A percentile compares a stretch with the other conserved stretches of the same genome.
These are phyloP conservation scores for Ectemnius cavifrons DNA, from an alignment of 2,888 invertebrate species.

Conservation along the genomic window DNA sequence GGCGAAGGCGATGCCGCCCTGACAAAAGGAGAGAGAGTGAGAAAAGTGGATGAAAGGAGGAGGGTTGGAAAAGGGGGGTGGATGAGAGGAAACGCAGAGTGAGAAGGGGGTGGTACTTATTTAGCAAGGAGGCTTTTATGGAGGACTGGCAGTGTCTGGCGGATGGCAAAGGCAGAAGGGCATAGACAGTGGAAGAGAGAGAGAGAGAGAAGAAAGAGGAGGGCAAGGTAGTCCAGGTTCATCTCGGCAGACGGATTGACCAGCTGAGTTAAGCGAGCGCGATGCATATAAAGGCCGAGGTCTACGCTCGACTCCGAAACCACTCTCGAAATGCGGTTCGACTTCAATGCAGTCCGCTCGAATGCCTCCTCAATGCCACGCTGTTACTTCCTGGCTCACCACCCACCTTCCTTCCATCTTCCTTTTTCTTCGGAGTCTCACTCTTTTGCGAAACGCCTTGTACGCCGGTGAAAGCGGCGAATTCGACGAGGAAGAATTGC, in stretches of 20 bases:
- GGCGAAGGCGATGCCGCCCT: slow-evolving; percentile 7
- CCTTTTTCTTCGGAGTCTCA: slow-evolving; percentile 8
- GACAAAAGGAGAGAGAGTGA: neutral
- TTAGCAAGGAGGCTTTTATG: slow-evolving; percentile 25
- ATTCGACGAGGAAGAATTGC: no score
- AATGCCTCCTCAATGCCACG: slow-evolving; percentile 66
- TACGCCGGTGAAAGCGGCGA: no score
- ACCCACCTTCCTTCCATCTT: slow-evolving; percentile 19
- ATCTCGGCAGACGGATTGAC: slow-evolving; percentile 60
- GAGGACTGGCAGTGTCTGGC: neutral
- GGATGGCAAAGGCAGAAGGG: neutral
- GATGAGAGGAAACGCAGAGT: neutral
- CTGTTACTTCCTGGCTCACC: neutral
- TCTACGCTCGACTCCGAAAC: slow-evolving; percentile 45
- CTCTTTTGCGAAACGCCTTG: neutral
- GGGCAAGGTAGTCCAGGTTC: slow-evolving; percentile 18
- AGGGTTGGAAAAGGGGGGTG: no score
- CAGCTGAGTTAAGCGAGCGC: slow-evolving; percentile 54
- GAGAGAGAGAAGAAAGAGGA: neutral
- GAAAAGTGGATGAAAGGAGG: neutral
- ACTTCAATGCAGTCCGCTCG: slow-evolving; percentile 67
- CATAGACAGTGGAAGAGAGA: slow-evolving; percentile 20
- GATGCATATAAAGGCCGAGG: slow-evolving; percentile 60
- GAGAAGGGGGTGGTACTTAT: slow-evolving; percentile 24
- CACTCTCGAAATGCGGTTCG: slow-evolving; percentile 62